Percentiles rank a stretch among this genome's conserved stretches.
phyloP scores from a whole-genome alignment of 2,797 vertebrate genomes.

The Cyprinodon diabolis region DNA sequence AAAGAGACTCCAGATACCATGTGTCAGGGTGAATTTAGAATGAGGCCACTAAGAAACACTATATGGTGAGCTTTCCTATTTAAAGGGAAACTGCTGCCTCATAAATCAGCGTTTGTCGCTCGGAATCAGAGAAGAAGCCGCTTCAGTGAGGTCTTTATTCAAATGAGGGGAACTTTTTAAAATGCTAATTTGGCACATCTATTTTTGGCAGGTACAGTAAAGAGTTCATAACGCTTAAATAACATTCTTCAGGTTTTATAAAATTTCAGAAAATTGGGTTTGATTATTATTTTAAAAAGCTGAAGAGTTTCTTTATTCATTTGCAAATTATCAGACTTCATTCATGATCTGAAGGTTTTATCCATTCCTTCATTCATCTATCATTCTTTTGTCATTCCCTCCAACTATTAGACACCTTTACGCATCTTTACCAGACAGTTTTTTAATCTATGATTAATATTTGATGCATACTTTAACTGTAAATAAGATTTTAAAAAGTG shows the following conservation, averaged over 20 bases:
- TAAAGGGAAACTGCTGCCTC: background rate
- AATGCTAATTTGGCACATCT: background rate
- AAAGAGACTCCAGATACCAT: slow-evolving; percentile 6
- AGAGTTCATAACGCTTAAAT: background rate
- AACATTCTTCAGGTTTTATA: background rate
- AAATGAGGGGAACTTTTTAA: background rate
- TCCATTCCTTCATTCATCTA: background rate
- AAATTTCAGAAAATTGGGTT: background rate
- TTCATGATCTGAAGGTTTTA: background rate
- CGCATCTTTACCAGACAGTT: background rate
- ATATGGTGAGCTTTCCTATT: background rate
- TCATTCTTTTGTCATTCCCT: background rate
- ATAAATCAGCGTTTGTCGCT: background rate
- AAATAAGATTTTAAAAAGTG: background rate
- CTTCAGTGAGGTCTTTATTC: background rate
- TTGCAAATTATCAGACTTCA: background rate
- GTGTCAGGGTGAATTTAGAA: background rate
- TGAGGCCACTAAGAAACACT: slow-evolving; percentile 7
- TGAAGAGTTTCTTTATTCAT: background rate
- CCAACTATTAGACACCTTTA: background rate
- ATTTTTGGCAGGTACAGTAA: background rate
- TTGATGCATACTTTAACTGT: background rate
- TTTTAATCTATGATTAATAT: background rate
- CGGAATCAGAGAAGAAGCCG: background rate
- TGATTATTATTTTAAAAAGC: slow-evolving; percentile 1